These are phyloP conservation scores for Halocaridina rubra DNA, from an alignment of 2,888 invertebrate species.

Conservation along the genomic window DNA sequence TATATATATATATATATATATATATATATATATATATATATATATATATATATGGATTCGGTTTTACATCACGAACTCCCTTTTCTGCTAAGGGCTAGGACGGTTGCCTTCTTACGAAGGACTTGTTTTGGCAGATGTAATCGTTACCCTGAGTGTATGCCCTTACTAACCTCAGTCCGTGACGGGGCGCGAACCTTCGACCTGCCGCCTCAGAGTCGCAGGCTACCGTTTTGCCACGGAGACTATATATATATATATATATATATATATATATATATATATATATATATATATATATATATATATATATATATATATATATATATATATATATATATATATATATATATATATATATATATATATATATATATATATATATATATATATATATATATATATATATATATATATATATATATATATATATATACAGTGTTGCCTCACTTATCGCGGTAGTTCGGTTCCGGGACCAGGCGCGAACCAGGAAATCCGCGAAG, in stretches of 20 bases:
- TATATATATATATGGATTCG: too few species aligned
- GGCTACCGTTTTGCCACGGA: too few species aligned
- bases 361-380: neutral
- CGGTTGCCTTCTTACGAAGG: neutral
- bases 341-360: neutral
- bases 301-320: neutral
- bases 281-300: neutral
- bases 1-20: too few species aligned
- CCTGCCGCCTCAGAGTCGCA: too few species aligned
- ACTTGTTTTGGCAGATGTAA: neutral
- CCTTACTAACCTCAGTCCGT: neutral
- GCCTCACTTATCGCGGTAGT: neutral
- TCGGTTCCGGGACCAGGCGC: too few species aligned
- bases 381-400: neutral
- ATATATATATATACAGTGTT: neutral
- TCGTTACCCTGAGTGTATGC: neutral
- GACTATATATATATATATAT: neutral
- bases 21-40: too few species aligned
- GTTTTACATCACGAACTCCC: too few species aligned
- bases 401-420: neutral
- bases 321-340: neutral
- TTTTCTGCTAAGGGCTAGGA: neutral
- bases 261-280: neutral
- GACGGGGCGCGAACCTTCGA: too few species aligned
- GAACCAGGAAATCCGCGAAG: too few species aligned